Base-by-base conservation (phyloP, 2,888 invertebrate genomes). In the Enoplolaimus lenunculus region DNA sequence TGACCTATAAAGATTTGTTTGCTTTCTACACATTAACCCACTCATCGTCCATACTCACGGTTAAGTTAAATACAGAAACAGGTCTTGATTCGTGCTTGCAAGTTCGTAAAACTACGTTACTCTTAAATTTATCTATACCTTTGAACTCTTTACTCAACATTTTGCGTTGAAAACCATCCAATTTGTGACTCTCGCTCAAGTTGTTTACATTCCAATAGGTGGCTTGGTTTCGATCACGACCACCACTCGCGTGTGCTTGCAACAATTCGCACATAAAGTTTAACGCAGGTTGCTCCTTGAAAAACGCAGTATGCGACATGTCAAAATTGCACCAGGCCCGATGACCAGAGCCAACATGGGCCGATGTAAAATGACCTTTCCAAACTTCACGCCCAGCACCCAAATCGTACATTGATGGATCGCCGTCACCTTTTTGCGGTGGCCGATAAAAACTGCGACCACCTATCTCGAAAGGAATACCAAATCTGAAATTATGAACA, bases 321-420 rank as follows among this genome's bases (percentile, higher is more conserved):
- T 78, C 78, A 28, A 77, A 75, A 68, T 78, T 78, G 66, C 77
- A 73, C 34, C 77, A 71, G 3, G 77, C 75, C 62, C 73, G 73
- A 65, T 73, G 76, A 69, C 74, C 75, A 69, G 71, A 70, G 3
- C 75, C 77, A 28, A 77, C 75, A 70, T 76, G 77, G 34, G 77
- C 77, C 30, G 76, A 76, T n/a, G 77, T 75, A 74, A 77, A 78
- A 74, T 77, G 76, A 16, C 78, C 78, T 16, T 77, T 75, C 78
- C 78, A 78, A 73, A 78, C 74, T 71, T 78, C 76, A 71, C 78
- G 77, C 66, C 78, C 78, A 1, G 76, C 77, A 30, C 77, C 77
- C 68, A 78, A 72, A 70, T 77, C 75, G 2, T 62, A 62, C 13
- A 13, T 62, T 29, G 7, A 13, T 33, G 26, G 7, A 33, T 62